phyloP scores from a whole-genome alignment of 2,113 vertebrate genomes.

The Calonectris borealis region DNA sequence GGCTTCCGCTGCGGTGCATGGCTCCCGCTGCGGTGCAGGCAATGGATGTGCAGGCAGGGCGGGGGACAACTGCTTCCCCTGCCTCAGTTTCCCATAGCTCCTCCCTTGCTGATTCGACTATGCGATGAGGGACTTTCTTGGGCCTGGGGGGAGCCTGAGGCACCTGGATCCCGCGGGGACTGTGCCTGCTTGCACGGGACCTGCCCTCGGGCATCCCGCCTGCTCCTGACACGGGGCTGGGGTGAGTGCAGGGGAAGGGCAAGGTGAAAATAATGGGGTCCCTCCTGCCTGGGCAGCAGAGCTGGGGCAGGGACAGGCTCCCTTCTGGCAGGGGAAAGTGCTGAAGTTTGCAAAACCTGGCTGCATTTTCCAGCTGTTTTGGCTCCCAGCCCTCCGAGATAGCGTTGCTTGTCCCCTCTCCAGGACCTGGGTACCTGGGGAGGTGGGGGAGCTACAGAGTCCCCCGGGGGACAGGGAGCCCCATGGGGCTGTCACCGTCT shows the following conservation, averaged over 20 bases:
- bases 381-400: not conserved
- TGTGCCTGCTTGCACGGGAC: not conserved
- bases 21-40: not conserved
- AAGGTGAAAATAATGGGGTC: not conserved
- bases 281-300: not conserved
- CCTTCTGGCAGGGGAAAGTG: not conserved
- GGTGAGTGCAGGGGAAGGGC: not conserved
- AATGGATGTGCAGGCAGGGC: not conserved
- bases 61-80: not conserved
- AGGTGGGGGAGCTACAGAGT: not conserved
- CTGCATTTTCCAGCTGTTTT: not conserved
- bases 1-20: no score
- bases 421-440: not conserved
- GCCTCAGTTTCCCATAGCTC: not conserved
- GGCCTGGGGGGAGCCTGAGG: not conserved
- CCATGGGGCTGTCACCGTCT: not conserved
- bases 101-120: not conserved
- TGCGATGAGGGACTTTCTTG: no score
- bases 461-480: not conserved
- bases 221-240: rapidly evolving
- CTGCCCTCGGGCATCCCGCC: not conserved
- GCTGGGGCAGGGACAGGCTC: not conserved
- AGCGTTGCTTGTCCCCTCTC: no score
- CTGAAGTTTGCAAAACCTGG: not conserved
- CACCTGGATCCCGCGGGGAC: not conserved